phyloP scores from a whole-genome alignment of 2,888 invertebrate species.

The Aporophyla nigra region DNA sequence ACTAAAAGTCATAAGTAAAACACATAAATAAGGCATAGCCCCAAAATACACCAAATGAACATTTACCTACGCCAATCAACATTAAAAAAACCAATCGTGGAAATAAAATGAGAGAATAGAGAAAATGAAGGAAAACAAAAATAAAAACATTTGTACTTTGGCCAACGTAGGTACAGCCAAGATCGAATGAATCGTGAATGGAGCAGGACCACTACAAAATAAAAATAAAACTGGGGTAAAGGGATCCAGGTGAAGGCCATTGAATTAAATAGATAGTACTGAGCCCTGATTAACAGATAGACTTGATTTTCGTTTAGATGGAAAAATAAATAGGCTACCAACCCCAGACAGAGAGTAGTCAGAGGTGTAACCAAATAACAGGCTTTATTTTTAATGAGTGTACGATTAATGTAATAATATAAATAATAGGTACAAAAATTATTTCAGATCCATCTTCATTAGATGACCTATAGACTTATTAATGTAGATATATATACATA shows the following conservation, averaged over 20 bases:
- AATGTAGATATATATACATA: background rate
- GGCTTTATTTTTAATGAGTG: too few relatives aligned
- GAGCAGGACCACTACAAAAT: constrained; percentile 22
- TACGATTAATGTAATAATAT: too few relatives aligned
- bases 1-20: background rate
- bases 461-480: background rate
- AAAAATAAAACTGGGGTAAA: constrained; percentile 47
- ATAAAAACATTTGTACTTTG: constrained; percentile 3
- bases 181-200: constrained; percentile 32
- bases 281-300: constrained; percentile 48
- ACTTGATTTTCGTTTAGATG: constrained; percentile 12
- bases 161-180: constrained; percentile 7
- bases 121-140: constrained; percentile 30
- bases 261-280: constrained; percentile 51
- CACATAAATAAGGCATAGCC: background rate
- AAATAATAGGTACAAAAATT: too few relatives aligned
- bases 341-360: too few relatives aligned
- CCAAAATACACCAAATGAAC: background rate
- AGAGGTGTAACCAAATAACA: background rate
- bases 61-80: constrained; percentile 16
- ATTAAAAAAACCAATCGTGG: constrained; percentile 8
- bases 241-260: constrained; percentile 43
- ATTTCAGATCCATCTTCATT: too few relatives aligned
- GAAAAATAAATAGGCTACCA: background rate
- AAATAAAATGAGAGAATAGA: constrained; percentile 12